Conservation (phyloP, 2,888 invertebrate genomes). For the Drosophila recens region DNA sequence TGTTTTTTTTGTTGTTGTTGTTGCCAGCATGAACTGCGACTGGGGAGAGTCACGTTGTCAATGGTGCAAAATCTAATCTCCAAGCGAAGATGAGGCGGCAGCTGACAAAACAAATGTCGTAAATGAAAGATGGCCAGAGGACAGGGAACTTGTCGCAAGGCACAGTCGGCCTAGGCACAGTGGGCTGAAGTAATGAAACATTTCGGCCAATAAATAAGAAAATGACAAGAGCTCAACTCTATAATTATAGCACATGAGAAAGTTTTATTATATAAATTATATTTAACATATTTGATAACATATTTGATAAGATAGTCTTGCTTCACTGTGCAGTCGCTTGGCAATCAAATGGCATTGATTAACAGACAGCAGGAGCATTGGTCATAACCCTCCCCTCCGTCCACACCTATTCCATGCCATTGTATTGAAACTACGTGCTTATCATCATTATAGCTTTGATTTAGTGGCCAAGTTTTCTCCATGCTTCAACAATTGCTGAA, state of each 20-base stretch:
- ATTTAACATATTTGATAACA: not conserved
- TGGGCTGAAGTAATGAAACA: constrained; percentile 14
- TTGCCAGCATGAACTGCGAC: constrained; percentile 38
- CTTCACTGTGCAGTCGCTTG: constrained; percentile 57
- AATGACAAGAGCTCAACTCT: not conserved
- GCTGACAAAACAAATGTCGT: constrained; percentile 76
- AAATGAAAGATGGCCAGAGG: constrained; percentile 71
- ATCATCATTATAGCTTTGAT: constrained; percentile 79
- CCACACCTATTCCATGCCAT: not conserved
- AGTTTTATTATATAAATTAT: not conserved
- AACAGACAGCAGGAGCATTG: constrained; percentile 49
- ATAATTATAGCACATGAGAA: not conserved
- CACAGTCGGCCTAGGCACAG: constrained; percentile 35
- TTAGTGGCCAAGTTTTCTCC: constrained; percentile 60
- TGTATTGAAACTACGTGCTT: constrained; percentile 68
- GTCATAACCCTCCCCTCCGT: constrained; percentile 1
- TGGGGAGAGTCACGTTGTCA: constrained; percentile 62
- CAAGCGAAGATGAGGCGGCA: constrained; percentile 51
- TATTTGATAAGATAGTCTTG: not conserved
- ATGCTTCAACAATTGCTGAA: constrained; percentile 29
- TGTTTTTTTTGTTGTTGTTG: constrained; percentile 27
- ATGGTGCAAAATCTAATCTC: constrained; percentile 67
- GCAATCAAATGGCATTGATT: constrained; percentile 76
- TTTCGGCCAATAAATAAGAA: not conserved
- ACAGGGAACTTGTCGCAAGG: constrained; percentile 44